Conservation (phyloP, 2,797 vertebrate genomes). For the Rhinogobio ventralis region DNA sequence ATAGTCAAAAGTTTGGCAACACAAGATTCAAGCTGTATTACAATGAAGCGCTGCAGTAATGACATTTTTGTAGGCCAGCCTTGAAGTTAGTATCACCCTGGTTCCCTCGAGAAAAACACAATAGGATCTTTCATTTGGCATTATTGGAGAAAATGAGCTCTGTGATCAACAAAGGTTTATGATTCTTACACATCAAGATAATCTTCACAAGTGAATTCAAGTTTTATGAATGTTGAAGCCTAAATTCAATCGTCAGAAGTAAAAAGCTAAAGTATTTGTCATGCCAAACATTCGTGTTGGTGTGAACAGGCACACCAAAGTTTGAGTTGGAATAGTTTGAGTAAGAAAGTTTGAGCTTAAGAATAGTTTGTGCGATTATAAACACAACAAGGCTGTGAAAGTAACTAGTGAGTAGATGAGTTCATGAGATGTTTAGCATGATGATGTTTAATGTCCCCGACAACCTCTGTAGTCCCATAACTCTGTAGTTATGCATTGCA, state of each 20-base stretch:
- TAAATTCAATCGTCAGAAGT: neutral
- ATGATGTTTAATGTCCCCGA: no score
- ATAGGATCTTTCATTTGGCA: neutral
- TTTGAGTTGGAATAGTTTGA: no score
- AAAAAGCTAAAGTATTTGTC: neutral
- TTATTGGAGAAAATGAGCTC: neutral
- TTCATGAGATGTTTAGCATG: no score
- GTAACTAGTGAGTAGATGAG: no score
- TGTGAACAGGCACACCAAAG: neutral
- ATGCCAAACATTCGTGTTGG: neutral
- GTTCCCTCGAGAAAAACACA: neutral
- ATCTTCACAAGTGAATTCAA: neutral
- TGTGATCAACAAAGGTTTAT: neutral
- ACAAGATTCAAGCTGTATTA: neutral
- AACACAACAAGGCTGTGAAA: no score
- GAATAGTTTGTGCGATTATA: no score
- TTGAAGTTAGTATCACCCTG: neutral
- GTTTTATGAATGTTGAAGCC: neutral
- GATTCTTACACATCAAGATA: neutral
- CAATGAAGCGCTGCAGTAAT: neutral
- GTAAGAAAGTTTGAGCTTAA: no score
- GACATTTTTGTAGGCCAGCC: neutral
- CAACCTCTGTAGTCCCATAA: no score
- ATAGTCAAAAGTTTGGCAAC: neutral
- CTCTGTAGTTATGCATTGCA: no score